phyloP scores from a whole-genome alignment of 1,140 invertebrate species.

The Laodelphax striatellus region DNA sequence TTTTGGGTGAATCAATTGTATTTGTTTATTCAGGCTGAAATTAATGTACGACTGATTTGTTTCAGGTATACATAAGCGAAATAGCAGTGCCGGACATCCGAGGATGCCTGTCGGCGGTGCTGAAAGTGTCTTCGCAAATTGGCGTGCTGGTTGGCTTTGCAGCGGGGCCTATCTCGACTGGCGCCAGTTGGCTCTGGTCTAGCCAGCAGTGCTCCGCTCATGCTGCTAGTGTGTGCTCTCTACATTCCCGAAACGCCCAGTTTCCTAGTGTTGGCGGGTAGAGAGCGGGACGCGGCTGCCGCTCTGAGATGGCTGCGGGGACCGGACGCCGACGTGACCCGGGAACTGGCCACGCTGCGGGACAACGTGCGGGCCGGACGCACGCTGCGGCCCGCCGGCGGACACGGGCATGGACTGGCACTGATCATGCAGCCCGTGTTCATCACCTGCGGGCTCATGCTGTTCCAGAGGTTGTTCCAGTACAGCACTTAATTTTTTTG shows the following conservation, averaged over 20 bases:
- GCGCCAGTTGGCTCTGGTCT: slow-evolving; percentile 64
- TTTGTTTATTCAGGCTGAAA: too few relatives aligned
- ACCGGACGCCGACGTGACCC: slow-evolving; percentile 53
- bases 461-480: slow-evolving; percentile 63
- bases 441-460: slow-evolving; percentile 72
- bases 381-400: slow-evolving; percentile 14
- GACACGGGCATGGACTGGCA: slow-evolving; percentile 32
- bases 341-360: slow-evolving; percentile 52
- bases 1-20: too few relatives aligned
- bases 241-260: slow-evolving; percentile 76
- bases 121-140: slow-evolving; percentile 74
- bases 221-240: slow-evolving; percentile 50
- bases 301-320: slow-evolving; percentile 63
- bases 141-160: slow-evolving; percentile 72
- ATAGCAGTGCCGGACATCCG: slow-evolving; percentile 74
- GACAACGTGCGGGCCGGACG: slow-evolving; percentile 45
- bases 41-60: background rate
- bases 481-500: too few relatives aligned
- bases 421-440: slow-evolving; percentile 53
- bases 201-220: slow-evolving; percentile 53
- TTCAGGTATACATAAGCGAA: slow-evolving; percentile 78
- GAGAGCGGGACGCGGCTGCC: slow-evolving; percentile 63
- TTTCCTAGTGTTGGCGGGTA: slow-evolving; percentile 57
- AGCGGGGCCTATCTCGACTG: slow-evolving; percentile 70
- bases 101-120: slow-evolving; percentile 69